A percentile compares a stretch with the other conserved stretches of the same genome.
Conservation (phyloP, 2,113 vertebrate species). For the Crocuta crocuta region DNA sequence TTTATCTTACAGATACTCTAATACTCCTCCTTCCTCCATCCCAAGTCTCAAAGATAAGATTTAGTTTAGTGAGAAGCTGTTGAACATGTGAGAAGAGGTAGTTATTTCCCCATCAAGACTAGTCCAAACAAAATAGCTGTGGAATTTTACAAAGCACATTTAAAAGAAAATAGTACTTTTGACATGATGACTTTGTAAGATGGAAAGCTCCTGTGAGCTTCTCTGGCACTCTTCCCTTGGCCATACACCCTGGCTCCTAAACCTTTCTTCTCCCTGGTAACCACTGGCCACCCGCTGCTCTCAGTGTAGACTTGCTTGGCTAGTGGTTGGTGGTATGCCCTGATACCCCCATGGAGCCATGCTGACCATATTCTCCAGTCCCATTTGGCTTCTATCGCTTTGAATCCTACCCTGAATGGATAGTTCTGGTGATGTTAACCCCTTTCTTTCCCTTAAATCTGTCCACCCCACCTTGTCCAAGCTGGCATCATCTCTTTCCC, state of each 20-base stretch:
- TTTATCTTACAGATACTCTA: neutral
- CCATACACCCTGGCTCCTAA: neutral
- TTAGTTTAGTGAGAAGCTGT: neutral
- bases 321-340: neutral
- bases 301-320: neutral
- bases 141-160: slow-evolving; percentile 66
- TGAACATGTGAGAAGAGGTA: slow-evolving; percentile 1
- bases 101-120: neutral
- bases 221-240: slow-evolving; percentile 3
- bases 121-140: slow-evolving; percentile 50
- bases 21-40: neutral
- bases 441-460: neutral
- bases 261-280: slow-evolving; percentile 50
- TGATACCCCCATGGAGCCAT: neutral
- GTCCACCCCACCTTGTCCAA: too few relatives aligned
- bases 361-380: neutral
- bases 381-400: neutral
- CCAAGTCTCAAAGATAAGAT: neutral
- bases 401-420: neutral
- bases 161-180: slow-evolving; percentile 36
- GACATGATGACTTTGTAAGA: slow-evolving; percentile 48
- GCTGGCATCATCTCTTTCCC: neutral
- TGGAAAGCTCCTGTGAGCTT: slow-evolving; percentile 19
- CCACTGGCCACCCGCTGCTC: neutral
- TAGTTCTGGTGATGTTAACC: neutral